These are phyloP conservation scores for Upupa epops DNA, from an alignment of 2,113 vertebrate genomes.

Conservation along the genomic window DNA sequence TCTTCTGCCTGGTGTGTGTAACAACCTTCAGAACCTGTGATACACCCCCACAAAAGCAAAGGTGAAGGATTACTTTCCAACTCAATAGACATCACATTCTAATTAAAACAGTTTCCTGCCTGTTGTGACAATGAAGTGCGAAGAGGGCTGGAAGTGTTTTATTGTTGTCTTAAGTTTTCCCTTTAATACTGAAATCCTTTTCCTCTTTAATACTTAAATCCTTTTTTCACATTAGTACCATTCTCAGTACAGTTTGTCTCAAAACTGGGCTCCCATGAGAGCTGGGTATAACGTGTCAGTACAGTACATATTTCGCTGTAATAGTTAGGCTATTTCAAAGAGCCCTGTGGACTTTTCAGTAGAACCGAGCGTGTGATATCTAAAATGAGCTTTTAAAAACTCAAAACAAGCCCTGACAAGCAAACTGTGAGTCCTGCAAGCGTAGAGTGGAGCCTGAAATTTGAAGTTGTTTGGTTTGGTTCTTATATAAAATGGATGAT, in stretches of 20 bases:
- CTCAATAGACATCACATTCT: neutral
- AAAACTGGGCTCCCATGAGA: neutral
- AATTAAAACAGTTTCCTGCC: neutral
- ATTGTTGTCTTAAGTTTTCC: neutral
- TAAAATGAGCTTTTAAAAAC: neutral
- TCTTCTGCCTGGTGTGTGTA: neutral
- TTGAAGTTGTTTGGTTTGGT: neutral
- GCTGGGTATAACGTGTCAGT: neutral
- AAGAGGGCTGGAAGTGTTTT: neutral
- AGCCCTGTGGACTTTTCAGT: neutral
- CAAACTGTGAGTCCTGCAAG: neutral
- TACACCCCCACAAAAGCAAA: neutral
- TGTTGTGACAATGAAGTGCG: neutral
- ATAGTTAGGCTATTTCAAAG: neutral
- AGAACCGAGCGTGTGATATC: neutral
- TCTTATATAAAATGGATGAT: too few relatives aligned
- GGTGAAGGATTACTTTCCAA: neutral
- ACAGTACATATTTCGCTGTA: neutral
- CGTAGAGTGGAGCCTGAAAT: neutral
- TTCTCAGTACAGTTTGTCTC: neutral
- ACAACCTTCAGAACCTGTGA: neutral
- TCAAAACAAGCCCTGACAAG: neutral
- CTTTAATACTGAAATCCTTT: neutral
- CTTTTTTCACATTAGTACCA: neutral
- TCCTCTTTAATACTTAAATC: neutral